Evolutionary conservation across 1,140 invertebrate genomes (phyloP).

Genomic region (Ostrea edulis): DNA sequence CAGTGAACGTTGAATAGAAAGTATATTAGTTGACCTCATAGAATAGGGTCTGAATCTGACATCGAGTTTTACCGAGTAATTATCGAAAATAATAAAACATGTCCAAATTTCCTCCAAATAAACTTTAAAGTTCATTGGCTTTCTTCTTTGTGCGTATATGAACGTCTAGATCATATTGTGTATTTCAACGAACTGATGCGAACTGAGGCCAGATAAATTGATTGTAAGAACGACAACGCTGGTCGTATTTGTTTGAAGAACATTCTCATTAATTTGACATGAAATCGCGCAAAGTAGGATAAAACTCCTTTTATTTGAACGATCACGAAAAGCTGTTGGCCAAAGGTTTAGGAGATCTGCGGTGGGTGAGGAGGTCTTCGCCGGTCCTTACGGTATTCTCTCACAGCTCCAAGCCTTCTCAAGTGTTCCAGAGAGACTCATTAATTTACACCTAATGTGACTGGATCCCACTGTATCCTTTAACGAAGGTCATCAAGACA

Average conservation of each 20-base stretch:
- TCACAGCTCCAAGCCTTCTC: neutral
- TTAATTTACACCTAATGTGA: conserved; percentile 16
- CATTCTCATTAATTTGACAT: conserved; percentile 34
- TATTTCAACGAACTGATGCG: neutral
- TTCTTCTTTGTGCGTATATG: neutral
- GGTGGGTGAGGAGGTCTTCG: neutral
- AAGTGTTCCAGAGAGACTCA: conserved; percentile 18
- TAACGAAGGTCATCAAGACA: conserved; percentile 13
- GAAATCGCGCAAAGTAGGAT: conserved; percentile 13
- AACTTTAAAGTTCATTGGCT: conserved; percentile 8
- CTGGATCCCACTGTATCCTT: neutral
- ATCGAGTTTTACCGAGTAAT: neutral
- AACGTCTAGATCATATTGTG: neutral
- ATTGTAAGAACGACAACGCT: neutral
- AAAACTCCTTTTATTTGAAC: conserved; percentile 32
- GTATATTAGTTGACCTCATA: too few relatives aligned
- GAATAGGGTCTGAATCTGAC: too few relatives aligned
- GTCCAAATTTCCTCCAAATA: neutral
- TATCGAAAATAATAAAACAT: neutral
- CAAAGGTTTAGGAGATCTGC: neutral
- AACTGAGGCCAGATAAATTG: conserved; percentile 4
- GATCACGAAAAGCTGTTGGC: conserved; percentile 32
- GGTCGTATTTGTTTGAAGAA: conserved; percentile 32
- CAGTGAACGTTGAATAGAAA: too few relatives aligned
- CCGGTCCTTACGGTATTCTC: neutral